These are phyloP conservation scores for Hydrotaea cyrtoneurina DNA, from an alignment of 2,888 invertebrate species.

Conservation along the genomic window DNA sequence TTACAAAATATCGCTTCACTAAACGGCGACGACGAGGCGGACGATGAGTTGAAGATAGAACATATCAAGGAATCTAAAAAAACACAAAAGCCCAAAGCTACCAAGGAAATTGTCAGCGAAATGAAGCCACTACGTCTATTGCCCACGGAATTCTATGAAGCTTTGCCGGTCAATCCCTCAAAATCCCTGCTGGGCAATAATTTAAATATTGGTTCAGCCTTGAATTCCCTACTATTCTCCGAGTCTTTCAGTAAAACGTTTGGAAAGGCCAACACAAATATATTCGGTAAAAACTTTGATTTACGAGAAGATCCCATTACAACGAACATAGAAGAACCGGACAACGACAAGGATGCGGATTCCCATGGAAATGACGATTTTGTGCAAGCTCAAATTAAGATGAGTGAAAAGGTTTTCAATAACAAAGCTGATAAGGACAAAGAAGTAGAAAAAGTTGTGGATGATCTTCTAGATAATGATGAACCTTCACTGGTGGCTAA, in stretches of 20 bases:
- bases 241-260: constrained; percentile 71
- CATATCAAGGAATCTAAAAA: neutral
- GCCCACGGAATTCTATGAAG: constrained; percentile 77
- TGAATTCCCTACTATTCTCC: constrained; percentile 73
- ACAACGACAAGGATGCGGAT: constrained; percentile 32
- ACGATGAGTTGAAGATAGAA: constrained; percentile 51
- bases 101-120: constrained; percentile 61
- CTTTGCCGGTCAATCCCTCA: constrained; percentile 67
- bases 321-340: constrained; percentile 23
- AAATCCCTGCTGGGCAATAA: constrained; percentile 56
- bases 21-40: constrained; percentile 72
- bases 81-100: neutral
- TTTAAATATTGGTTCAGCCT: constrained; percentile 69
- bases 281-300: constrained; percentile 14
- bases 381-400: constrained; percentile 71
- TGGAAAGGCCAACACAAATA: neutral
- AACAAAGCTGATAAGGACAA: neutral
- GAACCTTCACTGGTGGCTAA: neutral
- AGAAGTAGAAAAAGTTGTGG: constrained; percentile 37
- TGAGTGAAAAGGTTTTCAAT: constrained; percentile 66
- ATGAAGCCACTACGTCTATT: constrained; percentile 70
- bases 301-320: constrained; percentile 17
- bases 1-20: constrained; percentile 73
- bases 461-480: neutral
- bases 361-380: constrained; percentile 66